These are phyloP conservation scores for Macroglossus sobrinus DNA, from an alignment of 2,113 vertebrate genomes.

Conservation along the genomic window DNA sequence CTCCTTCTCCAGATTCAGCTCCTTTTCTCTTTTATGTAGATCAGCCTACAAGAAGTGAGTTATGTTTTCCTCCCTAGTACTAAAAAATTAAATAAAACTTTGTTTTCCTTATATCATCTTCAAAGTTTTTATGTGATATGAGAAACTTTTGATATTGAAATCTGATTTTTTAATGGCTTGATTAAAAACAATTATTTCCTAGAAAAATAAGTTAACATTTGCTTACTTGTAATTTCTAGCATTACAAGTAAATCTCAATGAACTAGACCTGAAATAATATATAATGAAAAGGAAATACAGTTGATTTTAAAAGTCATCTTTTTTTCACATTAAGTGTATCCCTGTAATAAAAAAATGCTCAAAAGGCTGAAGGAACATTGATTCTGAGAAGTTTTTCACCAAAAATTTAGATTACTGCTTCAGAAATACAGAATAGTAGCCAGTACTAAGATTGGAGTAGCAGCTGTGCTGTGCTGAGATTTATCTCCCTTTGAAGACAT, in stretches of 20 bases:
- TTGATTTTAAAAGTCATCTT: neutral
- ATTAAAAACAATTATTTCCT: neutral
- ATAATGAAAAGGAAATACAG: neutral
- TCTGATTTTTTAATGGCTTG: neutral
- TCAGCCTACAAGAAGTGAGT: conserved; percentile 67
- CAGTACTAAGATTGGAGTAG: neutral
- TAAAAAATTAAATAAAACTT: neutral
- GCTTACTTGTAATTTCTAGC: neutral
- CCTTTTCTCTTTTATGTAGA: conserved; percentile 72
- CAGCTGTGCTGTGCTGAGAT: neutral
- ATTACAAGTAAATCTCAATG: neutral
- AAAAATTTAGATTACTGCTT: neutral
- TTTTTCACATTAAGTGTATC: neutral
- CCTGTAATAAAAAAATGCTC: neutral
- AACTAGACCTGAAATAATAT: neutral
- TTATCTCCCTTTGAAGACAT: neutral
- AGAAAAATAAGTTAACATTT: neutral
- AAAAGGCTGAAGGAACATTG: neutral
- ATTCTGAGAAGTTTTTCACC: no score
- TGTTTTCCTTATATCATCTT: neutral
- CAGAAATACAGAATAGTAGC: neutral
- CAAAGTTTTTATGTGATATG: neutral
- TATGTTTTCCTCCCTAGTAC: accelerated
- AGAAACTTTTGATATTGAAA: neutral
- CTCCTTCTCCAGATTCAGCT: conserved; percentile 79